Conservation (phyloP, 2,797 vertebrate genomes). For the Scyliorhinus canicula region DNA sequence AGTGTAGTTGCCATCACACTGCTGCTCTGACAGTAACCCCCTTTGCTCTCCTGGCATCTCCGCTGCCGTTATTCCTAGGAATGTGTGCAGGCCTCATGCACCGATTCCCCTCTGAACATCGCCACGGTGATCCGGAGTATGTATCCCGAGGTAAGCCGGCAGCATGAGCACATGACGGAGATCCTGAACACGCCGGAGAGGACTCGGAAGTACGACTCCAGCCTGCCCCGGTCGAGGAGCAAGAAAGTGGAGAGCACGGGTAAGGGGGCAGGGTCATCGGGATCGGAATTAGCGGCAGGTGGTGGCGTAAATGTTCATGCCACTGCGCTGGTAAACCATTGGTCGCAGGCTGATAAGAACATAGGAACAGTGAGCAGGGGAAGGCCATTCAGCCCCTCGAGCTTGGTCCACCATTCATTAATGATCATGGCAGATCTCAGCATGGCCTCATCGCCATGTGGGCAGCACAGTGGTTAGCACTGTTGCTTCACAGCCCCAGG, state of each 20-base stretch:
- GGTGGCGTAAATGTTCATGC: no score
- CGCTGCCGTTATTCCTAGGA: background rate
- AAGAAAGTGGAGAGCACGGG: constrained; percentile 50
- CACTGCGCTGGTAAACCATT: no score
- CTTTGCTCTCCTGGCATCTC: background rate
- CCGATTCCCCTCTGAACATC: constrained; percentile 39
- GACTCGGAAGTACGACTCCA: constrained; percentile 46
- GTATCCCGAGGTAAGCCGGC: constrained; percentile 50
- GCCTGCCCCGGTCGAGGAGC: constrained; percentile 54
- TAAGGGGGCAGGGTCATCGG: constrained; percentile 32
- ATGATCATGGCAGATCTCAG: no score
- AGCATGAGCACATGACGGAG: constrained; percentile 55
- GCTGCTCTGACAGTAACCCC: constrained; percentile 45
- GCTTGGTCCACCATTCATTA: no score
- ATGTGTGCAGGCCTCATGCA: fast-evolving
- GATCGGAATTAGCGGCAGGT: no score
- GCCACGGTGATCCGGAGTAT: constrained; percentile 46
- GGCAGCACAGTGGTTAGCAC: no score
- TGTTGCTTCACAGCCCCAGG: no score
- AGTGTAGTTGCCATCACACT: constrained; percentile 43
- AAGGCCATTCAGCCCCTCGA: no score
- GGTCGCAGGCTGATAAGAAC: no score
- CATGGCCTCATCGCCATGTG: no score
- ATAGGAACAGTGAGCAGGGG: no score
- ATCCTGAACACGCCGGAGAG: constrained; percentile 57